phyloP scores from a whole-genome alignment of 2,797 vertebrate species.

The Gymnoscopelus braueri region DNA sequence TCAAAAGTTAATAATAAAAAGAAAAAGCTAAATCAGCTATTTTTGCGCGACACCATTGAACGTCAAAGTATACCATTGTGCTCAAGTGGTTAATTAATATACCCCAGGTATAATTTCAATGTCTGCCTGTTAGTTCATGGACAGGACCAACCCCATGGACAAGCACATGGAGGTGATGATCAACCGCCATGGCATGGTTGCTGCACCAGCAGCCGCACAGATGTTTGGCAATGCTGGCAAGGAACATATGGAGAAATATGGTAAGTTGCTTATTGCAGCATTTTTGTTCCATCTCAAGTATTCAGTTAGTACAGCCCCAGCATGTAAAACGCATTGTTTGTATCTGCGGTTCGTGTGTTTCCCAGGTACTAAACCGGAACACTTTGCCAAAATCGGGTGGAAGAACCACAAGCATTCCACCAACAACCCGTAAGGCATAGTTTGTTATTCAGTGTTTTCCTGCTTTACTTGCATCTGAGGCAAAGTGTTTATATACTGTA shows the following conservation, averaged over 20 bases:
- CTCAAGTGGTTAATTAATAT: too few relatives aligned
- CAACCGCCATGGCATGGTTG: slow-evolving; percentile 83
- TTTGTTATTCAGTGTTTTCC: slow-evolving; percentile 1
- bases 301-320: neutral
- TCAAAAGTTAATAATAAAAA: too few relatives aligned
- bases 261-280: slow-evolving; percentile 65
- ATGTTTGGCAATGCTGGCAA: slow-evolving; percentile 90
- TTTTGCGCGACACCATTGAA: too few relatives aligned
- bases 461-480: too few relatives aligned
- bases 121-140: slow-evolving; percentile 74
- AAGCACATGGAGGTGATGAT: slow-evolving; percentile 91
- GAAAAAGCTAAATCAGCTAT: too few relatives aligned
- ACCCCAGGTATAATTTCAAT: too few relatives aligned
- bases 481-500: too few relatives aligned
- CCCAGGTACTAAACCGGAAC: slow-evolving; percentile 91
- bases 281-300: neutral
- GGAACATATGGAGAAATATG: slow-evolving; percentile 97
- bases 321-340: neutral
- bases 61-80: too few relatives aligned
- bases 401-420: slow-evolving; percentile 98
- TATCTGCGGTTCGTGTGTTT: slow-evolving; percentile 27
- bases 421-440: slow-evolving; percentile 92
- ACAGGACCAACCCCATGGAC: slow-evolving; percentile 87
- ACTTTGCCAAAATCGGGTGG: slow-evolving; percentile 98
- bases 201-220: slow-evolving; percentile 85